A percentile compares a stretch with the other conserved stretches of the same genome.
phyloP scores from a whole-genome alignment of 1,140 invertebrate species.

The Drusus annulatus region DNA sequence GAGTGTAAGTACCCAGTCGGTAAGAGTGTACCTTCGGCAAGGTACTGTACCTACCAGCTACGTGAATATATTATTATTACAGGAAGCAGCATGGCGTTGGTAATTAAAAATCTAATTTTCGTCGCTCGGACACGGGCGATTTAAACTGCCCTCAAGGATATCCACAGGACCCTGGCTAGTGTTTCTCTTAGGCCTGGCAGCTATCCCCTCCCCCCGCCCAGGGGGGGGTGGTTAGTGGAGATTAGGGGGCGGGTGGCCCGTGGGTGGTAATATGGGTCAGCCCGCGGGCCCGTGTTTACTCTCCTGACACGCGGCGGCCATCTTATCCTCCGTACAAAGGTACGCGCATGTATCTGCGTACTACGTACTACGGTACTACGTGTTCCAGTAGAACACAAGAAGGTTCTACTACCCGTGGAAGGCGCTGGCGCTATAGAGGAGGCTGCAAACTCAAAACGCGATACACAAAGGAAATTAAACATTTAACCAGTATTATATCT shows the following conservation, averaged over 20 bases:
- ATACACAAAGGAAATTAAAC: no score
- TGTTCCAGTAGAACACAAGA: no score
- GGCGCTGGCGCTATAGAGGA: no score
- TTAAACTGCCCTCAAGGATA: constrained; percentile 52
- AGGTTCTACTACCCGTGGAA: no score
- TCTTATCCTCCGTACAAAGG: constrained; percentile 28
- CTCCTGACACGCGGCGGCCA: constrained; percentile 23
- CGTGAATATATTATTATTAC: no score
- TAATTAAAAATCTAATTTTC: constrained; percentile 36
- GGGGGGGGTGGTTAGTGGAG: background rate
- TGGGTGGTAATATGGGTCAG: constrained; percentile 40
- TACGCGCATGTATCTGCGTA: background rate
- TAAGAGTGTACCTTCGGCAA: no score
- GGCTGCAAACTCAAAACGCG: no score
- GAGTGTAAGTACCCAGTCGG: no score
- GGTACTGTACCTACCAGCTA: no score
- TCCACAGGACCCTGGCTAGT: constrained; percentile 50
- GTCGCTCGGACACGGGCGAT: background rate
- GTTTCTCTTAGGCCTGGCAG: constrained; percentile 41
- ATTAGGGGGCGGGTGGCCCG: constrained; percentile 1
- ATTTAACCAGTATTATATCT: no score
- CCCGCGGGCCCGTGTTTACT: constrained; percentile 59
- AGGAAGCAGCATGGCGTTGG: constrained; percentile 42
- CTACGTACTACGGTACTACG: no score
- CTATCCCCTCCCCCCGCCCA: background rate